Percentiles rank a stretch among this genome's conserved stretches.
These are phyloP conservation scores for Vanessa cardui DNA, from an alignment of 2,888 invertebrate genomes.

Conservation along the genomic window DNA sequence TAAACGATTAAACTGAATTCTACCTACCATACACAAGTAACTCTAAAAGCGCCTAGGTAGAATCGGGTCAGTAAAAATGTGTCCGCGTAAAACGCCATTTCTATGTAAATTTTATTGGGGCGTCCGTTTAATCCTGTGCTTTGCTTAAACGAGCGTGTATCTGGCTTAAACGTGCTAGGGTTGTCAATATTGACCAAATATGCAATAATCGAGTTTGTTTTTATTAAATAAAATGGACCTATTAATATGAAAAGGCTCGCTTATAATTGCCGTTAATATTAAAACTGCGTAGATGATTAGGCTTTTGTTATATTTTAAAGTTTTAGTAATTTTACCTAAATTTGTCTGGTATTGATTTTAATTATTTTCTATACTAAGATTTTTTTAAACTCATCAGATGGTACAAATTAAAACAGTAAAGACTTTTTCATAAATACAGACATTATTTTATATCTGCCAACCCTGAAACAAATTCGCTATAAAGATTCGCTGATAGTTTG, in stretches of 20 bases:
- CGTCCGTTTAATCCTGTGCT: slow-evolving; percentile 74
- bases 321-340: too few species aligned
- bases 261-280: too few species aligned
- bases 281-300: too few species aligned
- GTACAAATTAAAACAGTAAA: too few species aligned
- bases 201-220: too few species aligned
- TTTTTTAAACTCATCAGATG: too few species aligned
- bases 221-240: too few species aligned
- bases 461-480: slow-evolving; percentile 45
- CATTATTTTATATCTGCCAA: slow-evolving; percentile 8
- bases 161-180: slow-evolving; percentile 75
- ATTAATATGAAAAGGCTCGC: too few species aligned
- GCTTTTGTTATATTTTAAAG: too few species aligned
- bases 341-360: too few species aligned
- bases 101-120: slow-evolving; percentile 78
- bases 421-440: too few species aligned
- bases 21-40: slow-evolving; percentile 6
- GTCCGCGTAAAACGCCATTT: slow-evolving; percentile 66
- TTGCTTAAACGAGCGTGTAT: slow-evolving; percentile 69
- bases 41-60: slow-evolving; percentile 25
- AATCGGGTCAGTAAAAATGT: slow-evolving; percentile 73
- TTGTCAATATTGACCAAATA: slow-evolving; percentile 46
- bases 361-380: too few species aligned
- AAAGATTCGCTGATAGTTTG: slow-evolving; percentile 49
- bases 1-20: neutral